Conservation (phyloP, 1,140 invertebrate species). For the Lepidurus apus region DNA sequence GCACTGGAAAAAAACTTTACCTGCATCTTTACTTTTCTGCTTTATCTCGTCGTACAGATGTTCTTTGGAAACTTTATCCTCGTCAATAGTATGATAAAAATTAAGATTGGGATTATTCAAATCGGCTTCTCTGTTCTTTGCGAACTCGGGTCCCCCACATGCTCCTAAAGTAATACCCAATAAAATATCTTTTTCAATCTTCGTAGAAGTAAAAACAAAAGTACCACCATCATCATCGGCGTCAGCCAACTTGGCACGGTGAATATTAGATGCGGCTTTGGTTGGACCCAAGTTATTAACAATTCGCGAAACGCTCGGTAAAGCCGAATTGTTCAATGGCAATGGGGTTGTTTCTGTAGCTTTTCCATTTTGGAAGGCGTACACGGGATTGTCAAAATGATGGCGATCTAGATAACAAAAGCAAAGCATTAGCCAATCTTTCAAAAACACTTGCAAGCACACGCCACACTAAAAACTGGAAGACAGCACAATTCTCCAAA, state of each 20-base stretch:
- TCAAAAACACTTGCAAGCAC: background rate
- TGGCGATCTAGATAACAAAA: conserved; percentile 59
- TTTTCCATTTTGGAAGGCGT: conserved; percentile 59
- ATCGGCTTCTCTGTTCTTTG: conserved; percentile 78
- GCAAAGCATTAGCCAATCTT: conserved; percentile 26
- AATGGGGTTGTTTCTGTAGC: conserved; percentile 40
- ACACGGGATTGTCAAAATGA: conserved; percentile 90
- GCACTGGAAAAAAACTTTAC: conserved; percentile 36
- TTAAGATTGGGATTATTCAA: conserved; percentile 62
- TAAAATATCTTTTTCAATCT: conserved; percentile 23
- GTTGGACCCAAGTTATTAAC: conserved; percentile 61
- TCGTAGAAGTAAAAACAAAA: background rate
- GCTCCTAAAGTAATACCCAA: conserved; percentile 37
- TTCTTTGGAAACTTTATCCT: conserved; percentile 60
- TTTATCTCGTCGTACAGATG: conserved; percentile 90
- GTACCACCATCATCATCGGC: background rate
- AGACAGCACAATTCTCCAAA: conserved; percentile 6
- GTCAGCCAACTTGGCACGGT: conserved; percentile 43
- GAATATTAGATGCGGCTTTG: conserved; percentile 54
- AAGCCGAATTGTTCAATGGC: conserved; percentile 36
- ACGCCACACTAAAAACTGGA: background rate
- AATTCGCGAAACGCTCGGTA: conserved; percentile 41
- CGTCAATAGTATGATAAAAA: conserved; percentile 73
- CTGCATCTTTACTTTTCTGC: conserved; percentile 53
- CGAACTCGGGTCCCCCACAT: conserved; percentile 51